Percentiles rank a stretch among this genome's conserved stretches.
These are phyloP conservation scores for Dasyurus viverrinus DNA, from an alignment of 2,113 vertebrate species.

Conservation along the genomic window DNA sequence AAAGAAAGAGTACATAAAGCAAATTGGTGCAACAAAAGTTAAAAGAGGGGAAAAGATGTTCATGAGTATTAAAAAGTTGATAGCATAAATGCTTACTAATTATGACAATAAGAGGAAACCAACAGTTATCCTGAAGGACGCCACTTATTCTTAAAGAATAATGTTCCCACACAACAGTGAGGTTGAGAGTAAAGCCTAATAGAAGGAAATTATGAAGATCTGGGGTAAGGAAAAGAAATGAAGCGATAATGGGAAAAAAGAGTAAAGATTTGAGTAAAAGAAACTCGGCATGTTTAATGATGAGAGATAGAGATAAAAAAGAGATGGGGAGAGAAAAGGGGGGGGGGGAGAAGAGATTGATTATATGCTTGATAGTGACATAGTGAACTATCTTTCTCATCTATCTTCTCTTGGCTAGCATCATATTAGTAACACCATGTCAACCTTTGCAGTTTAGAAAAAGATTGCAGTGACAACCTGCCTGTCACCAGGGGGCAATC, in stretches of 20 bases:
- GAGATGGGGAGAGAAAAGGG: too few relatives aligned
- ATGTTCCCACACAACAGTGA: too few relatives aligned
- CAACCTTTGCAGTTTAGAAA: not conserved
- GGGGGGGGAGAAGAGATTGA: not conserved
- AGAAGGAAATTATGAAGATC: not conserved
- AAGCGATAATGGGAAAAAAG: not conserved
- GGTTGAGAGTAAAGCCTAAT: not conserved
- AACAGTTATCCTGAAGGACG: not conserved
- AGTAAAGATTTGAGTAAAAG: slow-evolving; percentile 2
- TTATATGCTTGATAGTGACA: not conserved
- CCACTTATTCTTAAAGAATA: not conserved
- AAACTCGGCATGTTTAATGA: not conserved
- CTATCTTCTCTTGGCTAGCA: not conserved
- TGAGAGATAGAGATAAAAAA: not conserved
- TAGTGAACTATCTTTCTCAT: not conserved
- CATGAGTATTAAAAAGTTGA: not conserved
- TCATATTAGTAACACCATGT: not conserved
- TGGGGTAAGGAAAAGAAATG: not conserved
- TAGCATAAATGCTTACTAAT: not conserved
- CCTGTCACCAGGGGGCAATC: not conserved
- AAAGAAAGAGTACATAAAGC: not conserved
- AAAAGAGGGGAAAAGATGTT: not conserved
- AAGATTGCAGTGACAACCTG: not conserved
- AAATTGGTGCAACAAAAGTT: not conserved
- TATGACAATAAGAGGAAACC: not conserved